These are phyloP conservation scores for Acholoe squamosa DNA, from an alignment of 2,888 invertebrate species.

Conservation along the genomic window DNA sequence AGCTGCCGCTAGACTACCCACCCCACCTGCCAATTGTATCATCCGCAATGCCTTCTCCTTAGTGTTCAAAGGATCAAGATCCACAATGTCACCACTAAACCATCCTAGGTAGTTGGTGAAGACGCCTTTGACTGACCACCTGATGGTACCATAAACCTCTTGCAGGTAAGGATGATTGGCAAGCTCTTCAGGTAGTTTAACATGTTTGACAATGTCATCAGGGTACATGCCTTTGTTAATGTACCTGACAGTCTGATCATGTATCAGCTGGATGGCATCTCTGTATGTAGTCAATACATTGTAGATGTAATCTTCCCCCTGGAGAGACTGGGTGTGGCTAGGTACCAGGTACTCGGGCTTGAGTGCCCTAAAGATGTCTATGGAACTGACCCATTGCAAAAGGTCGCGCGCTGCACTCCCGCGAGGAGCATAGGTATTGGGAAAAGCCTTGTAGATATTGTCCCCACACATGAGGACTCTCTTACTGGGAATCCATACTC, in stretches of 20 bases:
- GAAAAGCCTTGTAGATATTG: slow-evolving; percentile 78
- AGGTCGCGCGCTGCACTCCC: slow-evolving; percentile 75
- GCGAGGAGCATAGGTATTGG: slow-evolving; percentile 79
- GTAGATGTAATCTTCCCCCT: slow-evolving; percentile 69
- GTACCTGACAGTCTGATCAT: slow-evolving; percentile 77
- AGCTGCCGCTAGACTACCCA: slow-evolving; percentile 66
- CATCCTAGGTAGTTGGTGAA: slow-evolving; percentile 71
- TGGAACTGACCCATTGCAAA: slow-evolving; percentile 75
- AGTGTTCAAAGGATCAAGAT: slow-evolving; percentile 64
- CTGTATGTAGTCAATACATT: slow-evolving; percentile 67
- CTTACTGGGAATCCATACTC: slow-evolving; percentile 76
- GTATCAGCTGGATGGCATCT: slow-evolving; percentile 79
- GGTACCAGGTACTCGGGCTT: slow-evolving; percentile 76
- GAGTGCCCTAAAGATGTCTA: slow-evolving; percentile 76
- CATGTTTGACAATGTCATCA: slow-evolving; percentile 75
- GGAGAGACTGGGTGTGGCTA: slow-evolving; percentile 76
- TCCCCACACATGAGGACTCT: slow-evolving; percentile 77
- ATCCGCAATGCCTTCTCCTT: slow-evolving; percentile 72
- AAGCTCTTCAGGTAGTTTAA: slow-evolving; percentile 74
- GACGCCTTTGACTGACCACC: slow-evolving; percentile 78
- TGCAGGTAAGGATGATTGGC: slow-evolving; percentile 73
- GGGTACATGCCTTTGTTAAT: slow-evolving; percentile 78
- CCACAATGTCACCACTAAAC: slow-evolving; percentile 70
- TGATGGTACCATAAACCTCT: slow-evolving; percentile 78
- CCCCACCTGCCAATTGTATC: slow-evolving; percentile 72